Evolutionary conservation across 2,888 invertebrate genomes (phyloP), one percentile per base, ranked within the genome.

Genomic region (Acrobasis suavella): DNA sequence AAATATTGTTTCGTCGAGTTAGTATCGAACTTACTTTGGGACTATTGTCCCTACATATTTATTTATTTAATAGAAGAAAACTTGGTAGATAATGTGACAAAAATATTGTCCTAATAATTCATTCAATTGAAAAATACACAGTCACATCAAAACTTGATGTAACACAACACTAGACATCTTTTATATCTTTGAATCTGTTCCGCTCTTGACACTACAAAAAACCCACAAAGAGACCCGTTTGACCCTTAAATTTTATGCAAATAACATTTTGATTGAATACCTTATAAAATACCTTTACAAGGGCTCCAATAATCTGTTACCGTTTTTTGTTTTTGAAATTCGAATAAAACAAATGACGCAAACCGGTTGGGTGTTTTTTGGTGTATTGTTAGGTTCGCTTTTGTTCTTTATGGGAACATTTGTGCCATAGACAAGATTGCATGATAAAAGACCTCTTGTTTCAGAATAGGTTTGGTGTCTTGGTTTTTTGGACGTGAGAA

Each of bases 161-260:
- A 72, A 72, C 67, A 66, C 56, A 69, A 75, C 67, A 73, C 75
- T 64, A 70, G 64, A 42, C 52, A 66, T 70, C 65, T 70, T 72
- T 73, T 72, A 73, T 75, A 73, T 75, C 75, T 66, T 62, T 55
- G 51, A 72, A 75, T 75, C 70, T 62, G 72, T 75, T 71, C 68
- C 64, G 69, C 69, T 70, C 67, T 74, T 71, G 73, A 76, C 71
- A 74, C 67, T 66, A 69, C 66, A 75, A 72, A 73, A 73, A 70
- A 72, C 69, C 65, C 65, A 70, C 68, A 68, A 72, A 69, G 72
- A 66, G 73, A 72, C 62, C 69, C 69, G 71, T 80, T 80, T 80
- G 80, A 81, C 82, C 82, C 80, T 73, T 70, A 70, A 74, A 81
- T 75, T 73, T 42, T 83, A 84, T 84, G 83, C 83, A 83, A 83